Evolutionary conservation across 2,888 invertebrate genomes (phyloP), one percentile per base, ranked within the genome.

Genomic region (Pseudolycoriella hygida): DNA sequence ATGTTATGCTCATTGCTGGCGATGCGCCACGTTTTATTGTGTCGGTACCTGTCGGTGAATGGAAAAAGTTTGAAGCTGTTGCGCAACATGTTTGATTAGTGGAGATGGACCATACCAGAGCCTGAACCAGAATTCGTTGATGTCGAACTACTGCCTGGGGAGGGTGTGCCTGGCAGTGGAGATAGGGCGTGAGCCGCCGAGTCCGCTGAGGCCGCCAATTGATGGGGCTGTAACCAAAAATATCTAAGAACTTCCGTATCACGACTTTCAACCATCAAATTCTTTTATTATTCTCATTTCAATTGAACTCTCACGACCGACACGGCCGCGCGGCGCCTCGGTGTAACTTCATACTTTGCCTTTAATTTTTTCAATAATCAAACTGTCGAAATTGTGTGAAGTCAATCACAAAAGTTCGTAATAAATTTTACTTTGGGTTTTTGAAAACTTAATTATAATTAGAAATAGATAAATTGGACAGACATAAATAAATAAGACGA

Each of bases 61-160:
- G 2, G 17, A 42, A 30, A 6, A n/a, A n/a, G 20, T 19, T 41
- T 20, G 6, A 4, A n/a, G n/a, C n/a, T 40, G 11, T 12, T 40
- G 12, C 3, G 14, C 10, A 12, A 8, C 5, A 12, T 40, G 11
- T 17, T 4, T n/a, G n/a, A n/a, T n/a, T n/a, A n/a, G n/a, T n/a
- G n/a, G n/a, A n/a, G n/a, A n/a, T n/a, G n/a, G n/a, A n/a, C n/a
- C n/a, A n/a, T 49, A 52, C 61, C 83, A 55, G 82, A 81, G 55
- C 83, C 84, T 57, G 80, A 80, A 61, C 80, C 81, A 55, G 80
- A 80, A 60, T 81, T 83, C 59, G 83, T 81, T 56, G 80, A 80
- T 57, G 83, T 82, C 58, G 83, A 81, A 70, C 83, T 79, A 72
- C 77, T 84, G 76, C 82, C 84, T 76, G 84, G 82, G 62, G 85